Percentiles rank a stretch among this genome's conserved stretches.
These are phyloP conservation scores for Chelidonichthys spinosus DNA, from an alignment of 2,797 vertebrate species.

Conservation along the genomic window DNA sequence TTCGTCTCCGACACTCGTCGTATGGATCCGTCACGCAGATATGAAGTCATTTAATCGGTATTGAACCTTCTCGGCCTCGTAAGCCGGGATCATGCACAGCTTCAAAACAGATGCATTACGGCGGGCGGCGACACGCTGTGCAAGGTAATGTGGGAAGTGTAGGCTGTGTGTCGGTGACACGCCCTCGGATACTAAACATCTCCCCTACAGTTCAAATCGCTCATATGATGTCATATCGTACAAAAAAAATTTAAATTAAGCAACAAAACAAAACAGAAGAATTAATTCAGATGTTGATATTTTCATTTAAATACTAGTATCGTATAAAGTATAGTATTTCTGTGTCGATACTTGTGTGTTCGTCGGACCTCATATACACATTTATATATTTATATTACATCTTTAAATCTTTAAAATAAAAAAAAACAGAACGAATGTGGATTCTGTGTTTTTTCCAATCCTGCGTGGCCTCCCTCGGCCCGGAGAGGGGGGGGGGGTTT, in stretches of 20 bases:
- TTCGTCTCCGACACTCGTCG: slow-evolving; percentile 35
- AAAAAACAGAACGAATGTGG: slow-evolving; percentile 5
- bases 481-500: slow-evolving; percentile 21
- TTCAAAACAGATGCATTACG: slow-evolving; percentile 25
- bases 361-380: too few relatives aligned
- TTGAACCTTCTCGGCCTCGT: slow-evolving; percentile 35
- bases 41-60: slow-evolving; percentile 38
- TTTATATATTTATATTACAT: too few relatives aligned
- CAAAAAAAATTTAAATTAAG: too few relatives aligned
- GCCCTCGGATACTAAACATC: not conserved
- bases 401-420: not conserved
- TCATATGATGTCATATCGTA: not conserved
- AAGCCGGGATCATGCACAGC: slow-evolving; percentile 29
- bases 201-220: not conserved
- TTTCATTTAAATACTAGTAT: too few relatives aligned
- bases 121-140: not conserved
- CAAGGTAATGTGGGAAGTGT: slow-evolving; percentile 1
- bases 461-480: slow-evolving; percentile 21
- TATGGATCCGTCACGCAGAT: slow-evolving; percentile 48
- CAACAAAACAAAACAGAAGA: too few relatives aligned
- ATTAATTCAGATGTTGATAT: too few relatives aligned
- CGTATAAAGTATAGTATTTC: too few relatives aligned
- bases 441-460: not conserved
- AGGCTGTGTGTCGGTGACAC: not conserved
- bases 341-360: too few relatives aligned